Evolutionary conservation across 2,113 vertebrate species (phyloP), one percentile per base, ranked within the genome.

Genomic region (Lota lota): DNA sequence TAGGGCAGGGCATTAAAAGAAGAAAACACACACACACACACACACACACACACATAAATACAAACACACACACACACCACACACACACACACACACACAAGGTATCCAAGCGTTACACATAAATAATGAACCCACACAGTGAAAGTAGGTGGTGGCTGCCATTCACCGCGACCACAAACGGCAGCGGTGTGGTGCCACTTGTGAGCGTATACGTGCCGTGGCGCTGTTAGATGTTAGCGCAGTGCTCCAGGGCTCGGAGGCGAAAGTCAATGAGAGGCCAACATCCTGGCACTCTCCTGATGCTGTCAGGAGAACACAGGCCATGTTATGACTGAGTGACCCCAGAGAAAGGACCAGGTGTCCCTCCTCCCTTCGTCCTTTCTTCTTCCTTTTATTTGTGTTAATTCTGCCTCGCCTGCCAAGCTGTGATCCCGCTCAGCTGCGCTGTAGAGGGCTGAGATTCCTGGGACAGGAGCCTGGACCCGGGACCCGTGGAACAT

Each of bases 311-410:
- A 14, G 40, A 18, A 61, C 7, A 21, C 59, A 15, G 70, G 63
- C 81, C 61, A 17, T 63, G 79, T 82, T 78, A 85, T 83, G 83
- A 87, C 69, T 85, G 81, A 89, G 74, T 50, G 79, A 68, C 67
- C 82, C 84, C 74, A 88, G 80, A 90, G 87, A 91, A 90, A 85
- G 77, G 89, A 53, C 79, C 84, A 87, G 83, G 80, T 85, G 84
- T 85, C 75, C 79, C 72, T 68, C 47, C 54, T 66, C 53, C 36
- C 36, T 40, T 40, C 3, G 5, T 40, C 36, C 5, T 40, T 40
- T 40, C 6, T 40, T 40, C 11, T 7, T 40, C 24, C 11, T 40
- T 10, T 40, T 40, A 40, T 40, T 28, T 28, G 24, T 28, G 24
- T 68, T 66, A 24, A 70, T 64, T 59, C 72, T 67, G 63, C 61